A percentile compares a stretch with the other conserved stretches of the same genome.
These are phyloP conservation scores for Megaceryle torquata DNA, from an alignment of 2,113 vertebrate genomes.

Conservation along the genomic window DNA sequence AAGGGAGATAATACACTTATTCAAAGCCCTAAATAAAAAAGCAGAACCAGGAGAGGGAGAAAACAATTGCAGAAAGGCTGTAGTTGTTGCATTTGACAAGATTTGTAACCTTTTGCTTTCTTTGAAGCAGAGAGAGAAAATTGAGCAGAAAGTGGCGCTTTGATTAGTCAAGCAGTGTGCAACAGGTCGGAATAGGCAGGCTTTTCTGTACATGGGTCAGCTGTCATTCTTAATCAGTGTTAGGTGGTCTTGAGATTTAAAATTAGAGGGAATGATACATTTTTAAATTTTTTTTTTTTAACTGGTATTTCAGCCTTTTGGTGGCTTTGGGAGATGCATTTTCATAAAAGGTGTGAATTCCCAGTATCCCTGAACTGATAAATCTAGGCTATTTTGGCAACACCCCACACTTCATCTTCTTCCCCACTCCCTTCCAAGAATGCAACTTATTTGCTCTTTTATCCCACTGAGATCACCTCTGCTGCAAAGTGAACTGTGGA, in stretches of 20 bases:
- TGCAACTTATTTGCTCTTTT: background rate
- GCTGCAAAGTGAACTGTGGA: background rate
- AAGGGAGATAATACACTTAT: background rate
- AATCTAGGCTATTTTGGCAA: background rate
- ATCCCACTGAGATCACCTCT: background rate
- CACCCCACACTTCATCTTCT: background rate
- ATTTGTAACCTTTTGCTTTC: background rate
- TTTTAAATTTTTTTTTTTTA: background rate
- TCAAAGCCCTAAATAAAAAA: background rate
- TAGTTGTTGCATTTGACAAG: background rate
- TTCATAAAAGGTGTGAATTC: conserved; percentile 15
- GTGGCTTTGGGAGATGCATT: background rate
- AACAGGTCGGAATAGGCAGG: background rate
- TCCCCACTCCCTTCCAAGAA: background rate
- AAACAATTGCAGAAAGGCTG: background rate
- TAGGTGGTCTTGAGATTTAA: background rate
- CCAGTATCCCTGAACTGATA: background rate
- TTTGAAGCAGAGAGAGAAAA: background rate
- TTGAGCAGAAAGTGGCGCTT: background rate
- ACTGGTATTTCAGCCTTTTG: background rate
- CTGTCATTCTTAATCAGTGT: background rate
- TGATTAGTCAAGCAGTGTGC: background rate
- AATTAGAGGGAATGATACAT: background rate
- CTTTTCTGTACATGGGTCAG: background rate
- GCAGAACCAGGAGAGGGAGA: background rate